phyloP scores from a whole-genome alignment of 2,888 invertebrate species.

The Acleris emargana region DNA sequence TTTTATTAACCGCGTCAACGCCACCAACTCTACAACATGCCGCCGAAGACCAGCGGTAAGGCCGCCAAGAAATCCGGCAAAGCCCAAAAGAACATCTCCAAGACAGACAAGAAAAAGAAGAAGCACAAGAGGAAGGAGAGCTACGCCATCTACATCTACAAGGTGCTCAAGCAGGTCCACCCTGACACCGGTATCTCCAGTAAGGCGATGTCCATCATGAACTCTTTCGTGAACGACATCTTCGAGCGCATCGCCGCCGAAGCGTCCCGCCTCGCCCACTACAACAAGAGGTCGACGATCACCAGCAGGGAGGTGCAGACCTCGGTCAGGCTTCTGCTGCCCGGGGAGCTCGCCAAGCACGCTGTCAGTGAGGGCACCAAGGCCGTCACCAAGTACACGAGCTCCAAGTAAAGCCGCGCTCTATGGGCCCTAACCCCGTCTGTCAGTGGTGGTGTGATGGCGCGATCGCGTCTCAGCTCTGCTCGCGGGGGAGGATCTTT shows the following conservation, averaged over 20 bases:
- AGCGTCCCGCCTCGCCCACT: constrained; percentile 85
- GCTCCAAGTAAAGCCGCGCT: constrained; percentile 57
- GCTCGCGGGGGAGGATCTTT: background rate
- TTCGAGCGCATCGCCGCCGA: constrained; percentile 88
- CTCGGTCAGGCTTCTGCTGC: constrained; percentile 86
- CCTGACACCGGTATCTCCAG: constrained; percentile 80
- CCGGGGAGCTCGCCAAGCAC: constrained; percentile 88
- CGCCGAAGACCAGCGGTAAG: constrained; percentile 64
- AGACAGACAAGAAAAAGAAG: constrained; percentile 83
- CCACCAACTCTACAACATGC: constrained; percentile 41
- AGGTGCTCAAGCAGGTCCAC: constrained; percentile 87
- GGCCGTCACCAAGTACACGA: constrained; percentile 85
- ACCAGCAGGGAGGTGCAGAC: constrained; percentile 88
- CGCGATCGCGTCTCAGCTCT: too few relatives aligned
- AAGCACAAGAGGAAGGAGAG: constrained; percentile 83
- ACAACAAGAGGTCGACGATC: constrained; percentile 86
- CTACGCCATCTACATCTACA: constrained; percentile 85
- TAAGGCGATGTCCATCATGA: constrained; percentile 88
- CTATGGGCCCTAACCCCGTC: background rate
- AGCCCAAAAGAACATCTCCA: constrained; percentile 83
- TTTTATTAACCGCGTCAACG: background rate
- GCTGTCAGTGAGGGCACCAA: constrained; percentile 87
- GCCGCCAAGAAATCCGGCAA: constrained; percentile 81
- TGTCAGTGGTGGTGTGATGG: too few relatives aligned
- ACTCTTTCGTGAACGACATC: constrained; percentile 88